These are phyloP conservation scores for Anoplophora glabripennis DNA, from an alignment of 1,140 invertebrate genomes.

Conservation along the genomic window DNA sequence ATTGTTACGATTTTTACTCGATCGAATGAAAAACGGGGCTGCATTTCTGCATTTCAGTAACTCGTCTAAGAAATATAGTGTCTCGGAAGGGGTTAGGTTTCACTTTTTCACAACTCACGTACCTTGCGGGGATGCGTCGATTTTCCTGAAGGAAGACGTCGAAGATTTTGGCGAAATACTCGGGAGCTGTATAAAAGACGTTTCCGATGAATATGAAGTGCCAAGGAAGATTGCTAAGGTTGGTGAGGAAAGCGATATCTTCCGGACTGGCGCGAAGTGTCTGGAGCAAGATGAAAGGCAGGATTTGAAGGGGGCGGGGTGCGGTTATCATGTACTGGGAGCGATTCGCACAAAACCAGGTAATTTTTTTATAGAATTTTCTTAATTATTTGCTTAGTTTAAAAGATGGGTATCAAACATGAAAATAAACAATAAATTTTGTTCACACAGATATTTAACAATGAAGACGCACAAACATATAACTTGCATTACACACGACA, in stretches of 20 bases:
- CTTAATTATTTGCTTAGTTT: background rate
- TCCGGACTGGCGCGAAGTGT: constrained; percentile 88
- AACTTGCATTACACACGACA: background rate
- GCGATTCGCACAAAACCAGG: constrained; percentile 88
- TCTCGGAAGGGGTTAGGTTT: constrained; percentile 67
- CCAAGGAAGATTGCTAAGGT: constrained; percentile 45
- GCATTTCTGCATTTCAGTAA: constrained; percentile 48
- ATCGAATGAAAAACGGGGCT: constrained; percentile 54
- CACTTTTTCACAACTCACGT: constrained; percentile 85
- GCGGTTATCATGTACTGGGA: constrained; percentile 68
- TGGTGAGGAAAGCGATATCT: constrained; percentile 56
- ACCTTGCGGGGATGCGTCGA: constrained; percentile 94
- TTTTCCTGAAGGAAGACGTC: constrained; percentile 61
- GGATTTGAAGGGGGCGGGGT: constrained; percentile 58
- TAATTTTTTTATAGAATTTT: constrained; percentile 4
- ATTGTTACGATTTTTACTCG: constrained; percentile 75
- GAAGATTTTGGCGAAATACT: constrained; percentile 43
- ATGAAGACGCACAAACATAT: background rate
- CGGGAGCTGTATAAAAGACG: constrained; percentile 22
- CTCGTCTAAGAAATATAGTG: constrained; percentile 46
- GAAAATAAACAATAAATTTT: background rate
- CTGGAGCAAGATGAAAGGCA: constrained; percentile 53
- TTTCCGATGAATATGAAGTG: constrained; percentile 25
- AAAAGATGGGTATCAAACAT: background rate
- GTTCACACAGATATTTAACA: background rate